These are phyloP conservation scores for Danio albolineatus DNA, from an alignment of 2,797 vertebrate species.

Conservation along the genomic window DNA sequence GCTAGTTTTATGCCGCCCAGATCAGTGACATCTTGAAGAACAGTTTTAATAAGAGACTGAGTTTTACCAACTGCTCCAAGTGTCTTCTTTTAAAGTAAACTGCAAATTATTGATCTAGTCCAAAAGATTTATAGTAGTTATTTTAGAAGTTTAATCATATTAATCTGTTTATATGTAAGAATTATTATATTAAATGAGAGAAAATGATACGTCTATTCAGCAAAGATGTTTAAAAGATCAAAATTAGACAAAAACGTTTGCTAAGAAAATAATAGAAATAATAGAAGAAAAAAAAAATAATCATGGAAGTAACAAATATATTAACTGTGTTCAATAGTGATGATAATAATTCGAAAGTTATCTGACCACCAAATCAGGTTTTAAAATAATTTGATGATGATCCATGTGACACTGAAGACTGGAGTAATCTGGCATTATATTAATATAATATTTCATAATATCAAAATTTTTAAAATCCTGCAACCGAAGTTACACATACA, in stretches of 20 bases:
- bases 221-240: neutral
- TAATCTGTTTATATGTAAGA: neutral
- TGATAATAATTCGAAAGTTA: neutral
- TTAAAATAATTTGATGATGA: neutral
- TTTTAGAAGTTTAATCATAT: neutral
- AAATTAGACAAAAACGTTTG: neutral
- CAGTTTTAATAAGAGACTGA: too few species aligned
- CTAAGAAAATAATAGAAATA: too few species aligned
- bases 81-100: neutral
- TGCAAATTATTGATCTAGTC: neutral
- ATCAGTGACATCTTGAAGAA: constrained; percentile 2
- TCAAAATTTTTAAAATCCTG: too few species aligned
- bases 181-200: neutral
- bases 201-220: neutral
- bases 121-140: neutral
- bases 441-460: too few species aligned
- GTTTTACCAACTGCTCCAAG: too few species aligned
- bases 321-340: neutral
- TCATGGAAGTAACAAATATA: neutral
- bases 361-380: neutral
- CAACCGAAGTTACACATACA: too few species aligned
- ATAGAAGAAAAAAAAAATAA: too few species aligned
- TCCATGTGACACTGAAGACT: neutral
- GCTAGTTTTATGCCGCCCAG: neutral
- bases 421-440: neutral